Evolutionary conservation across 2,797 vertebrate species (phyloP).

Genomic region (Cheirogaleus major): DNA sequence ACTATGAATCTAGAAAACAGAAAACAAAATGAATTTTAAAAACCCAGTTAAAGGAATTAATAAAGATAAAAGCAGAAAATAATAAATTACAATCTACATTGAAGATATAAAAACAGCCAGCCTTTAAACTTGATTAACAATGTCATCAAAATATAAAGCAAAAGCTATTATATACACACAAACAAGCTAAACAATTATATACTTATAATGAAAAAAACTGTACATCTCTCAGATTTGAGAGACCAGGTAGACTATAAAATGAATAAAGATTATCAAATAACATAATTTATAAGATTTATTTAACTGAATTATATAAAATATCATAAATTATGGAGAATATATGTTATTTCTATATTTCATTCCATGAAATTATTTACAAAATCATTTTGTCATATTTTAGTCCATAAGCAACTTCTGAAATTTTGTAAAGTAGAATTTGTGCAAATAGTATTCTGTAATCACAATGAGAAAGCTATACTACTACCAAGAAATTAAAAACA

Average conservation of each 20-base stretch:
- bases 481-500: background rate
- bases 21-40: background rate
- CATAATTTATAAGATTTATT: background rate
- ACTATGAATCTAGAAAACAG: background rate
- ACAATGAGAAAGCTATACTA: background rate
- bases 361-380: background rate
- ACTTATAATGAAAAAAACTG: background rate
- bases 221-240: background rate
- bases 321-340: slow-evolving; percentile 11
- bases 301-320: background rate
- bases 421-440: background rate
- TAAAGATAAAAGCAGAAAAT: background rate
- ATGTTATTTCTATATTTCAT: background rate
- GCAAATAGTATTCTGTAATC: background rate
- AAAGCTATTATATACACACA: background rate
- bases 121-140: background rate
- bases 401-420: background rate
- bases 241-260: background rate
- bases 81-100: background rate
- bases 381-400: background rate
- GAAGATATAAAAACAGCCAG: background rate
- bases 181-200: background rate
- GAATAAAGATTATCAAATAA: background rate
- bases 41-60: background rate
- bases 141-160: background rate